Base-by-base conservation (phyloP, 2,888 invertebrate species). In the Dolomedes plantarius region DNA sequence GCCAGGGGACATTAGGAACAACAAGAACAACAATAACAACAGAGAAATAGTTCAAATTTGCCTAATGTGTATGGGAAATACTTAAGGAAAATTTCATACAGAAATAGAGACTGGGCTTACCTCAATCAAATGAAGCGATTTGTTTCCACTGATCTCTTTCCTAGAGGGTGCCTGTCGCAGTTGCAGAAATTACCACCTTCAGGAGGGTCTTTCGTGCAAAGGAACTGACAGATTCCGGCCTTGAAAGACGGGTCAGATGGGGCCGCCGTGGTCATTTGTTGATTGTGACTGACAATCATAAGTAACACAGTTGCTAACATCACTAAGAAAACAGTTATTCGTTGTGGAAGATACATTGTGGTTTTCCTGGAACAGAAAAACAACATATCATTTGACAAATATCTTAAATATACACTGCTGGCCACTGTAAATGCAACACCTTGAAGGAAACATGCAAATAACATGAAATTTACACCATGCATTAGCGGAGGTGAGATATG, bases 141-240 rank as follows among this genome's bases (percentile, higher is more conserved):
- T 32, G 29, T 41, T 67, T 46, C 19, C 23, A 65, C 0, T 7
- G 31, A 32, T 19, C 76, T 28, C 50, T 85, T 80, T 3, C 88
- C 88, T 13, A 88, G 56, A 23, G 88, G 88, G 56, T 86, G 81
- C 31, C 83, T 67, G 68, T 88, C 88, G 50, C 88, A 88, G 72
- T 87, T 86, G 72, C 88, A 88, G 62, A 81, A 78, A 46, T 64
- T 80, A 1, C 88, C 88, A 6, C 88, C 88, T 39, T 83, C 69
- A 16, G 88, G 88, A 19, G 88, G 88, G 36, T 88, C 76, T 62
- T 80, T 87, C 39, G 71, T 78, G 69, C 88, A 88, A 9, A 88
- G 74, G 31, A 80, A 71, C 7, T 81, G 36, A 72, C 88, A 88
- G 46, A 87, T 71, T 36, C 68, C 65, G 64, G 79, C 73, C 19